Base-by-base conservation (phyloP, 2,113 vertebrate species). In the Triplophysa dalaica region DNA sequence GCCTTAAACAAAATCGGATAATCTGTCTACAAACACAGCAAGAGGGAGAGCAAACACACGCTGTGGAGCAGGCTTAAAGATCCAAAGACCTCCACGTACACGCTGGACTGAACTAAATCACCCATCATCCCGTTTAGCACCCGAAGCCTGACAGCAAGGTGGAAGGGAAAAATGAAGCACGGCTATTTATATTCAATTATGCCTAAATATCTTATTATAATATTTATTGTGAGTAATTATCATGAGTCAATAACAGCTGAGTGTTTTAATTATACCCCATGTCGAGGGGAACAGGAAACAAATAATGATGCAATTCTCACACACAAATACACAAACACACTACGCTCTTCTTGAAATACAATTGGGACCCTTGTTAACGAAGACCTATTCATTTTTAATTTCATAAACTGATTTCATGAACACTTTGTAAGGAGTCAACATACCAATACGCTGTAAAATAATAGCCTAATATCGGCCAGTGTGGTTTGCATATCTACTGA, bases 1-100 rank as follows among this genome's bases (percentile, higher is more conserved):
- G 86, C 91, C 89, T 86, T 87, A 86, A 90, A 87, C 85, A 81
- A 88, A 90, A 90, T 91, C 87, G 87, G 90, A 90, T 91, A 90
- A 92, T 87, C 83, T 87, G 86, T 87, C 86, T 81, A 86, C 87
- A 92, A 89, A 92, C 87, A 91, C 83, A 89, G 84, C 87, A 85
- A 88, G 86, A 82, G 82, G 86, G 82, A 87, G 75, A 89, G 87
- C 87, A 90, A 91, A 89, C 88, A 86, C 84, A 86, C 83, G 77
- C 72, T 80, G 77, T 33, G 45, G 48, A 65, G 17, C 43, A 77
- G 61, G 24, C 24, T 77, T 54, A 66, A 52, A 63, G 24, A 54
- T 33, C 60, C 45, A 65, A 64, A 65, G 45, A 75, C 62, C 81
- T 88, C 24, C 62, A 82, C 80, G 83, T 79, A 89, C 1, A 4